Conservation (phyloP, 2,888 invertebrate species). For the Drosophila stalkeri region DNA sequence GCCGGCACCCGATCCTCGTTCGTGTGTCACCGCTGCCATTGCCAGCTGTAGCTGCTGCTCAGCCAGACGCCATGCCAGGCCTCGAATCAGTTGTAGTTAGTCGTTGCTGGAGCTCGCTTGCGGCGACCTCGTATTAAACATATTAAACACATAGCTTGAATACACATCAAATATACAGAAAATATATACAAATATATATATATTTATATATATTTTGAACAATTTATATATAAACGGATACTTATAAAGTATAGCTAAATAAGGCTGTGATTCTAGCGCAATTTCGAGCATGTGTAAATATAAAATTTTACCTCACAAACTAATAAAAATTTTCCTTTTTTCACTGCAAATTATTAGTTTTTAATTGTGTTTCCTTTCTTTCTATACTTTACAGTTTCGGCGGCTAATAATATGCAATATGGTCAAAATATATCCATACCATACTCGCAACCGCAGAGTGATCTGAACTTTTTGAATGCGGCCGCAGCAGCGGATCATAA, state of each 20-base stretch:
- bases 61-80: conserved; percentile 46
- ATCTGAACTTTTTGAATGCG: conserved; percentile 85
- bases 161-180: conserved; percentile 20
- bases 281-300: conserved; percentile 62
- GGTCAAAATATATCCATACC: conserved; percentile 86
- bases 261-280: conserved; percentile 68
- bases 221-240: conserved; percentile 13
- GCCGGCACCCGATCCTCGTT: conserved; percentile 76
- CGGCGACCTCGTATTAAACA: conserved; percentile 35
- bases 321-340: neutral
- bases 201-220: no score
- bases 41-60: conserved; percentile 46
- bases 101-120: conserved; percentile 67
- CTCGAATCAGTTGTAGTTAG: conserved; percentile 75
- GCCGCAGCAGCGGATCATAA: conserved; percentile 85
- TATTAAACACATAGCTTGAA: conserved; percentile 17
- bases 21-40: conserved; percentile 29
- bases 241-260: conserved; percentile 15
- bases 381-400: conserved; percentile 78
- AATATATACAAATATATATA: conserved; percentile 25
- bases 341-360: neutral
- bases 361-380: conserved; percentile 1
- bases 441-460: conserved; percentile 85
- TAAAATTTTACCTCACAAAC: conserved; percentile 11
- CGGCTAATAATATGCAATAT: conserved; percentile 85